Conservation (phyloP, 2,113 vertebrate genomes). For the Brienomyrus longianalis region DNA sequence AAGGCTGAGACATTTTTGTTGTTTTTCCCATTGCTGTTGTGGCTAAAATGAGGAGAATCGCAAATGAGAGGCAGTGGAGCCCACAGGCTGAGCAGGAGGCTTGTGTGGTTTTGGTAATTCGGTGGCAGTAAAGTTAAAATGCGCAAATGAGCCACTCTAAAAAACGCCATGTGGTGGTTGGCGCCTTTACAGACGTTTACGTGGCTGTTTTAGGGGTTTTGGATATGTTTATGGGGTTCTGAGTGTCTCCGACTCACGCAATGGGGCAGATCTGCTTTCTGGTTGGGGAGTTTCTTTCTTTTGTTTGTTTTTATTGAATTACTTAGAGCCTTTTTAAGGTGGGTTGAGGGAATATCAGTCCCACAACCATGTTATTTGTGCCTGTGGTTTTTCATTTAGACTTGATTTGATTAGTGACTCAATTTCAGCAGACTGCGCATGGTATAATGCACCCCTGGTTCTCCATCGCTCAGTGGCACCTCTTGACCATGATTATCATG, state of each 20-base stretch:
- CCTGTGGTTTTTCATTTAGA: background rate
- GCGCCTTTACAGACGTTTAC: background rate
- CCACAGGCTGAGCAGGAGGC: background rate
- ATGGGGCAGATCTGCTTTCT: constrained; percentile 4
- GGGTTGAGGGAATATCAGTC: background rate
- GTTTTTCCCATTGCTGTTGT: background rate
- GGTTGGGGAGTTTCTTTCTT: background rate
- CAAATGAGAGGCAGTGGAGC: background rate
- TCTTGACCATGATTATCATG: background rate
- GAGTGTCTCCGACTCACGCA: background rate
- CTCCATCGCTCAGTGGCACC: background rate
- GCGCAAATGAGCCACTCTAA: background rate
- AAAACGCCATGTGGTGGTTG: constrained; percentile 17
- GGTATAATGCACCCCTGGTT: background rate
- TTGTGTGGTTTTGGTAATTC: background rate
- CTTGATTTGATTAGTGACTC: background rate
- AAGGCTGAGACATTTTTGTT: background rate
- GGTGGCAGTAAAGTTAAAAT: background rate
- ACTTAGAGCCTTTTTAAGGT: background rate
- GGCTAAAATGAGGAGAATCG: background rate
- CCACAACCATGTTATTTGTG: background rate
- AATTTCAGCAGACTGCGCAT: background rate
- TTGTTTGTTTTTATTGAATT: background rate
- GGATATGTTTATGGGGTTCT: background rate
- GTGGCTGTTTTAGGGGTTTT: background rate